Percentiles rank a stretch among this genome's conserved stretches.
These are phyloP conservation scores for Trichechus manatus DNA, from an alignment of 2,113 vertebrate species.

Conservation along the genomic window DNA sequence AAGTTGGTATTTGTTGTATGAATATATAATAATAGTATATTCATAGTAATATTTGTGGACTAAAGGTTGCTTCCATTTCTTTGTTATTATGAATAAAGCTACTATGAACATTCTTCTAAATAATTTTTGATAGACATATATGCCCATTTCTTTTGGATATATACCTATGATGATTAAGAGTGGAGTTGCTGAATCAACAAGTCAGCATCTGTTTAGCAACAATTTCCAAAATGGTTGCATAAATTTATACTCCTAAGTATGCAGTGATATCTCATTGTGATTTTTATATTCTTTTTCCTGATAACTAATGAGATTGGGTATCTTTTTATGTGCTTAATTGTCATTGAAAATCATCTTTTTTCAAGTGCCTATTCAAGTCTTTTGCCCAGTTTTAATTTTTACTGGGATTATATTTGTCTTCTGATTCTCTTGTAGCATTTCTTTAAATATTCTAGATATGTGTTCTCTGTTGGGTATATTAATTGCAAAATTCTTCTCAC, in stretches of 20 bases:
- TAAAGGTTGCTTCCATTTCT: neutral
- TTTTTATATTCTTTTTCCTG: neutral
- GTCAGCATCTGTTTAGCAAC: neutral
- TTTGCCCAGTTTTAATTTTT: neutral
- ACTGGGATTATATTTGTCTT: neutral
- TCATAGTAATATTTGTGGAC: neutral
- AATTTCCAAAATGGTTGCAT: neutral
- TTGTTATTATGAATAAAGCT: neutral
- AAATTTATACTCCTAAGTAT: neutral
- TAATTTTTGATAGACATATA: neutral
- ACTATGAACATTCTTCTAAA: neutral
- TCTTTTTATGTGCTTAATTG: neutral
- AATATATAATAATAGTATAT: neutral
- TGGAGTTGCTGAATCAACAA: no score
- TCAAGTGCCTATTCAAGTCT: neutral
- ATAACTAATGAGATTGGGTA: neutral
- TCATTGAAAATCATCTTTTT: neutral
- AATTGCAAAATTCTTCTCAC: neutral
- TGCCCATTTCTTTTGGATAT: neutral
- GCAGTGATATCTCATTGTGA: neutral
- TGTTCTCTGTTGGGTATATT: neutral
- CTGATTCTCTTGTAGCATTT: neutral
- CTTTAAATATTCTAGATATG: neutral
- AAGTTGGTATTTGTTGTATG: neutral
- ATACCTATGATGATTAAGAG: neutral